phyloP scores from a whole-genome alignment of 2,888 invertebrate species.

The Scrobipalpa costella region DNA sequence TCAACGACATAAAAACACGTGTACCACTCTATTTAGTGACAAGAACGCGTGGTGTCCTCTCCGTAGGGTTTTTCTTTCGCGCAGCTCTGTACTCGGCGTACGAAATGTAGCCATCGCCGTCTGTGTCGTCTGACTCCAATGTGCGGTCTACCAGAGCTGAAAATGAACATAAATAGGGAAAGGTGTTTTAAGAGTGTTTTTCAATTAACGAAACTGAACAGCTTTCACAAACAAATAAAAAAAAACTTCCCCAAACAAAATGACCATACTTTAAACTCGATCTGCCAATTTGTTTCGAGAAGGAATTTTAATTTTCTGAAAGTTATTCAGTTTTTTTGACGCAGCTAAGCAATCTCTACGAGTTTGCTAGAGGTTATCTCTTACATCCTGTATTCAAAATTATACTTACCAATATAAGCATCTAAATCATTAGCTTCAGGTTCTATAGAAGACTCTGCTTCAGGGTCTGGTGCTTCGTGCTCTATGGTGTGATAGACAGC shows the following conservation, averaged over 20 bases:
- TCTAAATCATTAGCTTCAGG: slow-evolving; percentile 64
- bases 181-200: too few species aligned
- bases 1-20: too few species aligned
- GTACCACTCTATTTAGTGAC: slow-evolving; percentile 29
- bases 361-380: too few species aligned
- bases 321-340: too few species aligned
- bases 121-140: slow-evolving; percentile 89
- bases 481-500: slow-evolving; percentile 89
- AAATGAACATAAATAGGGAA: slow-evolving; percentile 32
- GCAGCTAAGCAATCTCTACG: too few species aligned
- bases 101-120: slow-evolving; percentile 92
- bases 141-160: slow-evolving; percentile 93
- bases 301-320: too few species aligned
- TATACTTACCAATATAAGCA: slow-evolving; percentile 56
- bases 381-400: too few species aligned
- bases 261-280: too few species aligned
- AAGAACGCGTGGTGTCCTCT: slow-evolving; percentile 58
- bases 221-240: too few species aligned
- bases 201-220: too few species aligned
- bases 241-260: too few species aligned
- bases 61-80: slow-evolving; percentile 47
- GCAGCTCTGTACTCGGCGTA: slow-evolving; percentile 86
- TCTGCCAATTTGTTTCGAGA: too few species aligned
- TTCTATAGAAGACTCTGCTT: slow-evolving; percentile 63
- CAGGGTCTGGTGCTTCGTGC: slow-evolving; percentile 73